phyloP scores from a whole-genome alignment of 1,140 invertebrate genomes.

The Marisa cornuarietis region DNA sequence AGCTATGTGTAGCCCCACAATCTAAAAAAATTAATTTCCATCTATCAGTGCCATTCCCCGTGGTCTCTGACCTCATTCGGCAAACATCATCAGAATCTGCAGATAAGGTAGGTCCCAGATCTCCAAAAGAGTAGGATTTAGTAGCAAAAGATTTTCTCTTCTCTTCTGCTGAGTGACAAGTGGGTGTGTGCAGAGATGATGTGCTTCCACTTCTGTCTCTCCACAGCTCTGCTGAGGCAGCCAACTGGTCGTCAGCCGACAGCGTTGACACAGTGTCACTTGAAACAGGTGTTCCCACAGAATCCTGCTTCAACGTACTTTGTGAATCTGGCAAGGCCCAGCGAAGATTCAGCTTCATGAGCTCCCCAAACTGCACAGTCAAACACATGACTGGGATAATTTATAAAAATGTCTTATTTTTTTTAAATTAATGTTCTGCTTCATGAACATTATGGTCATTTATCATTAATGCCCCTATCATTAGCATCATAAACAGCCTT shows the following conservation, averaged over 20 bases:
- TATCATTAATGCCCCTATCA: too few species aligned
- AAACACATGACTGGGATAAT: not conserved
- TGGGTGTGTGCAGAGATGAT: constrained; percentile 36
- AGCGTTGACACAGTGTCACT: constrained; percentile 32
- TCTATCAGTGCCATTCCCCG: not conserved
- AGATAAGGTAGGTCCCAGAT: constrained; percentile 38
- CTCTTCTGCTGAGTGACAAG: constrained; percentile 21
- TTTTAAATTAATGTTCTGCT: too few species aligned
- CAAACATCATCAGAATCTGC: constrained; percentile 40
- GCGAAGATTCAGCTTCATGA: constrained; percentile 45
- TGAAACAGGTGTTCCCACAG: constrained; percentile 25
- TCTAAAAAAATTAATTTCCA: not conserved
- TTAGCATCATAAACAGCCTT: too few species aligned
- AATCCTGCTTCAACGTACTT: constrained; percentile 29
- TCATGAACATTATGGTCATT: too few species aligned
- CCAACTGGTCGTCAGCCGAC: constrained; percentile 42
- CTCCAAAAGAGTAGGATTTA: constrained; percentile 49
- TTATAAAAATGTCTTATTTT: too few species aligned
- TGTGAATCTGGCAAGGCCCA: constrained; percentile 40
- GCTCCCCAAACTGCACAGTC: constrained; percentile 34
- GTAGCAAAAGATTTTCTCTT: constrained; percentile 38
- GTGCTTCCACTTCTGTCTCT: constrained; percentile 42
- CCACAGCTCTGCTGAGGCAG: constrained; percentile 44
- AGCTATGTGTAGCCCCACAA: not conserved
- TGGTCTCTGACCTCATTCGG: constrained; percentile 17